Conservation (phyloP, 2,113 vertebrate genomes). For the Burhinus oedicnemus region DNA sequence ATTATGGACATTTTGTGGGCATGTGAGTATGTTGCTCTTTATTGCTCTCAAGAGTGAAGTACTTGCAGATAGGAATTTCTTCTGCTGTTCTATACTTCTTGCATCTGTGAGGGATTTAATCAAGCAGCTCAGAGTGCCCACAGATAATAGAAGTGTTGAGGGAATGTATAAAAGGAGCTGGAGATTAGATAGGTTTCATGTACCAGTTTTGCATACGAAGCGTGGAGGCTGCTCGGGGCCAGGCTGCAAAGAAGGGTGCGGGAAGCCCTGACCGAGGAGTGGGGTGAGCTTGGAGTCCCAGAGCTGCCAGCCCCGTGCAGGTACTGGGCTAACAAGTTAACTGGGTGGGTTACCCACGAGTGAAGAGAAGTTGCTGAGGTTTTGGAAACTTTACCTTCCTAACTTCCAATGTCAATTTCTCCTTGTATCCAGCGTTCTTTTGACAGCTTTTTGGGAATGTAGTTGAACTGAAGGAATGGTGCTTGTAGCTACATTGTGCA, state of each 20-base stretch:
- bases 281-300: not conserved
- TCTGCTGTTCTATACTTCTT: not conserved
- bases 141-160: not conserved
- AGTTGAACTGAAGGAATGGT: not conserved
- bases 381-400: not conserved
- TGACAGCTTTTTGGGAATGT: accelerated
- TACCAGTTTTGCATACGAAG: not conserved
- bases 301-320: not conserved
- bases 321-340: not conserved
- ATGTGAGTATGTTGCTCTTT: not conserved
- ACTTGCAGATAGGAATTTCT: not conserved
- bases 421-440: not conserved
- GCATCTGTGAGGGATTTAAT: not conserved
- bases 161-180: not conserved
- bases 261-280: not conserved
- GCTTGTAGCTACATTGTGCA: not conserved
- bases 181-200: not conserved
- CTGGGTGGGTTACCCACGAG: not conserved
- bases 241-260: not conserved
- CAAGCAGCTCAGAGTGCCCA: not conserved
- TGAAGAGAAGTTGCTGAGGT: not conserved
- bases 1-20: not conserved
- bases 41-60: not conserved
- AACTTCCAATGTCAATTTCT: not conserved
- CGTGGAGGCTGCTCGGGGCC: not conserved